A percentile compares a stretch with the other conserved stretches of the same genome.
These are phyloP conservation scores for Neodon shergylaensis DNA, from an alignment of 2,113 vertebrate species.

Conservation along the genomic window DNA sequence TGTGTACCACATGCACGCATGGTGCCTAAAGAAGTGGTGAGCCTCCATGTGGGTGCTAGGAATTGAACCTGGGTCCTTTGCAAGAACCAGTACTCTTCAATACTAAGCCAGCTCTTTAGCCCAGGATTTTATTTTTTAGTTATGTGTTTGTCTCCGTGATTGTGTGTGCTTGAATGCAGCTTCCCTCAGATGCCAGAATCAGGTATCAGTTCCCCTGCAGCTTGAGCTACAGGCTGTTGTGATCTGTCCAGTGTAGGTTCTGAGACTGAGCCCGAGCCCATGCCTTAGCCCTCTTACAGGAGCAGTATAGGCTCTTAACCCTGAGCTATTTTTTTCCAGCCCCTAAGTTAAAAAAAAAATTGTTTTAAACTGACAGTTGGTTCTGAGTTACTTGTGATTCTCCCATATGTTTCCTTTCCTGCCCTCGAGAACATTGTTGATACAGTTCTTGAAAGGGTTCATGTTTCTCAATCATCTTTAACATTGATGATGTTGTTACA, in stretches of 20 bases:
- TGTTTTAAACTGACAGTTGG: neutral
- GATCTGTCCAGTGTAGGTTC: neutral
- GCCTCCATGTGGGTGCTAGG: neutral
- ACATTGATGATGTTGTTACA: neutral
- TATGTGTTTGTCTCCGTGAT: neutral
- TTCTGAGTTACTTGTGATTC: conserved; percentile 30
- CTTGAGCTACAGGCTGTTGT: neutral
- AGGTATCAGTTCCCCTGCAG: too few species aligned
- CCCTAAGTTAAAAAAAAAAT: neutral
- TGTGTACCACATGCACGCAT: neutral
- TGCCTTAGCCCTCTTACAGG: neutral
- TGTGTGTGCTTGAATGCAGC: neutral
- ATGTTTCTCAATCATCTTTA: neutral
- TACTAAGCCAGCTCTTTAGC: neutral
- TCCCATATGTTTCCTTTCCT: neutral
- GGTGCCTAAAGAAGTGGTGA: neutral
- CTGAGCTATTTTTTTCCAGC: neutral
- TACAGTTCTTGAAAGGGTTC: conserved; percentile 2
- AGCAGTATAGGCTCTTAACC: neutral
- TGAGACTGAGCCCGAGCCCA: neutral
- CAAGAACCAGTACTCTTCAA: neutral
- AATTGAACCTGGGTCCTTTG: neutral
- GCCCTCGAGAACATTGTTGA: neutral
- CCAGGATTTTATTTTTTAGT: neutral
- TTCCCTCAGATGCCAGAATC: neutral